Evolutionary conservation across 1,140 invertebrate genomes (phyloP).

Genomic region (Drosophila azteca): DNA sequence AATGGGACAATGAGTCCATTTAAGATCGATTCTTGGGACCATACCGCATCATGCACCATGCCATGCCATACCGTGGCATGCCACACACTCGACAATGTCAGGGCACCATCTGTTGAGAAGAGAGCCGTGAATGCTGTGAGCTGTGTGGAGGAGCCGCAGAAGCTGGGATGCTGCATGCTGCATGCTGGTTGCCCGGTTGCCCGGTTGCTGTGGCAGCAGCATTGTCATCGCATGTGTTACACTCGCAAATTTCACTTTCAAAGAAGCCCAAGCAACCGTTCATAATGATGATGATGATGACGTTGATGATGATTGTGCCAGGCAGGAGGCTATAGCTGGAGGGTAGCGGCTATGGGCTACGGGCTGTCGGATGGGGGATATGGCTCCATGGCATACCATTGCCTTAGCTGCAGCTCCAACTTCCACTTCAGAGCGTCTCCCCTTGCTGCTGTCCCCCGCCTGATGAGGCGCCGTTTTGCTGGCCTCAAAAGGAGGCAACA

Average conservation of each 20-base stretch:
- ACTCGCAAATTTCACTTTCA: constrained; percentile 72
- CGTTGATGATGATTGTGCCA: constrained; percentile 27
- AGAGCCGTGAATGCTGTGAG: neutral
- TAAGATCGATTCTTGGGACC: constrained; percentile 12
- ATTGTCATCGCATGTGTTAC: constrained; percentile 53
- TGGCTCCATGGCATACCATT: constrained; percentile 23
- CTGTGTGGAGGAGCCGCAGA: neutral
- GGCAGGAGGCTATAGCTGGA: neutral
- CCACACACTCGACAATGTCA: constrained; percentile 23
- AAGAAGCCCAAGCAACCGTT: constrained; percentile 46
- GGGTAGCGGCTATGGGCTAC: too few species aligned
- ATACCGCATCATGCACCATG: too few species aligned
- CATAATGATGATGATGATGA: constrained; percentile 47
- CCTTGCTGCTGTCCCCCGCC: neutral
- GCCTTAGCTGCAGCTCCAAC: constrained; percentile 31
- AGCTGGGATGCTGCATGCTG: too few species aligned
- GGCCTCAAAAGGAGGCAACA: constrained; percentile 65
- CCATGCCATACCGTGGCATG: too few species aligned
- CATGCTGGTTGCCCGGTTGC: neutral
- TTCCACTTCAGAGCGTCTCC: constrained; percentile 17
- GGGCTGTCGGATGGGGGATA: constrained; percentile 8
- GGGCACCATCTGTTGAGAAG: constrained; percentile 3
- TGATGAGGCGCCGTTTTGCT: constrained; percentile 52
- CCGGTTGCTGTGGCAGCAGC: neutral
- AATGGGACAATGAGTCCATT: constrained; percentile 24